phyloP scores from a whole-genome alignment of 2,797 vertebrate species.

The Botia almorhae region DNA sequence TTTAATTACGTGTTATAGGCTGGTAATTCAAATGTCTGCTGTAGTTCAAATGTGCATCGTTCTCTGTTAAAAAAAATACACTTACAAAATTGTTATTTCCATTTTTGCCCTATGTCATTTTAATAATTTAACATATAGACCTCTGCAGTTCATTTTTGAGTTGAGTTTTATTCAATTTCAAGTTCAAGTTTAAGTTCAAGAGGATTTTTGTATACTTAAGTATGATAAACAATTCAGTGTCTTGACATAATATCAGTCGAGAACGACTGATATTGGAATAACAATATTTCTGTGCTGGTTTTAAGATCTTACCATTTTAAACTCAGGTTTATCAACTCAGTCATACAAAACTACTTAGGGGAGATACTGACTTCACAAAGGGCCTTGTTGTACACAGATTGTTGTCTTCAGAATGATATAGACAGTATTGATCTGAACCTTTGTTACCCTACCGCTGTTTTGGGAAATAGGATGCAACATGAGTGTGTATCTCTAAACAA shows the following conservation, averaged over 20 bases:
- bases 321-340: neutral
- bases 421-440: conserved; percentile 25
- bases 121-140: too few relatives aligned
- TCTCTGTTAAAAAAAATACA: too few relatives aligned
- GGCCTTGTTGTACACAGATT: neutral
- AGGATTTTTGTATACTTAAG: neutral
- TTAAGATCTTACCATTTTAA: neutral
- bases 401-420: neutral
- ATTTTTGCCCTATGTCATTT: too few relatives aligned
- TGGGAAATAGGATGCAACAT: conserved; percentile 28
- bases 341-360: too few relatives aligned
- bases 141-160: too few relatives aligned
- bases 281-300: neutral
- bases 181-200: neutral
- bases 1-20: too few relatives aligned
- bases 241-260: neutral
- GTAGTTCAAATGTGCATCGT: too few relatives aligned
- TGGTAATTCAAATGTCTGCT: too few relatives aligned
- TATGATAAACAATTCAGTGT: neutral
- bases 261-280: neutral
- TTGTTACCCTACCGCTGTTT: conserved; percentile 34
- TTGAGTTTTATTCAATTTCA: too few relatives aligned
- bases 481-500: conserved; percentile 11
- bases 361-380: conserved; percentile 39
- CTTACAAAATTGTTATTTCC: too few relatives aligned